phyloP scores from a whole-genome alignment of 2,797 vertebrate species.

The Bovichtus diacanthus region DNA sequence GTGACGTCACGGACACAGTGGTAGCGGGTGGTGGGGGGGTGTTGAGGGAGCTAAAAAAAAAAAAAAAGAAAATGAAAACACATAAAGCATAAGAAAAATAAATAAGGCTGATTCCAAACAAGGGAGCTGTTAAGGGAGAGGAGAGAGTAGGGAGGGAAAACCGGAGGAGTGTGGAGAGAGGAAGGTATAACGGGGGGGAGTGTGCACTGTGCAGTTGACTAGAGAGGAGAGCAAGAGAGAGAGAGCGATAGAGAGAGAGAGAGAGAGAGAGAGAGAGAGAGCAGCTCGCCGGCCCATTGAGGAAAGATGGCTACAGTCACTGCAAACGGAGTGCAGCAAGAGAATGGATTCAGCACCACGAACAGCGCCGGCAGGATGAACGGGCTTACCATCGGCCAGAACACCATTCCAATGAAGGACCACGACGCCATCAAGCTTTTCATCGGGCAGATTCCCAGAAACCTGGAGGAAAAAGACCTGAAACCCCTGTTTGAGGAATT shows the following conservation, averaged over 20 bases:
- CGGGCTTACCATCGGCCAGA: constrained; percentile 90
- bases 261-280: constrained; percentile 61
- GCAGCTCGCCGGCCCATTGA: constrained; percentile 85
- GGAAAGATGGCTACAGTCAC: constrained; percentile 94
- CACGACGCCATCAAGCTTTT: constrained; percentile 99
- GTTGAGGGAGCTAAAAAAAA: constrained; percentile 56
- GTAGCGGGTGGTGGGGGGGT: constrained; percentile 68
- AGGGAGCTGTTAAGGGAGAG: constrained; percentile 43
- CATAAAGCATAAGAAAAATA: constrained; percentile 58
- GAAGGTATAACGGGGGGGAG: constrained; percentile 72
- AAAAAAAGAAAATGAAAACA: constrained; percentile 61
- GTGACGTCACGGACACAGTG: constrained; percentile 88
- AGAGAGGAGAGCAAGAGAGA: constrained; percentile 38
- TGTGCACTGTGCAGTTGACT: constrained; percentile 72
- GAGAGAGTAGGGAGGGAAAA: constrained; percentile 49
- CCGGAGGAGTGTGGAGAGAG: constrained; percentile 50
- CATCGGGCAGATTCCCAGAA: constrained; percentile 98
- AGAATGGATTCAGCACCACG: constrained; percentile 94
- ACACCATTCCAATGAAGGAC: constrained; percentile 98
- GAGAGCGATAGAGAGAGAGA: constrained; percentile 43
- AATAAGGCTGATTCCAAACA: constrained; percentile 67
- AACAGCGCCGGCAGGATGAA: constrained; percentile 93
- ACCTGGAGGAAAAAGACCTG: constrained; percentile 98
- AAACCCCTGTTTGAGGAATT: constrained; percentile 99
- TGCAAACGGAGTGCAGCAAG: constrained; percentile 91